Conservation (phyloP, 2,888 invertebrate genomes). For the Agriopis leucophaearia region DNA sequence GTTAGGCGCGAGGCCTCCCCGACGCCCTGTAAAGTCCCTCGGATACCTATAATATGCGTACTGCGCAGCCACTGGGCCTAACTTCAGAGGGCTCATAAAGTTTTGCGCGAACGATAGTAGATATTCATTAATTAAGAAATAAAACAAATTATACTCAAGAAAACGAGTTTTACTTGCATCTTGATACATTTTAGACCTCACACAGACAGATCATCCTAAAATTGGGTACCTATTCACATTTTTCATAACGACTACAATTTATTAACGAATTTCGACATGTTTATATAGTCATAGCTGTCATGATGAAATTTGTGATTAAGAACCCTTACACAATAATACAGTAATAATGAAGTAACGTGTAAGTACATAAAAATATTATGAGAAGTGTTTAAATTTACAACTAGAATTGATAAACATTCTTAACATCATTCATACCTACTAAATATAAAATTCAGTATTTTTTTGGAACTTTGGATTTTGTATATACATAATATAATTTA, state of each 20-base stretch:
- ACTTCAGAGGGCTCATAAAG: no score
- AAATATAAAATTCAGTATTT: background rate
- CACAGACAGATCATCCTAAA: constrained; percentile 44
- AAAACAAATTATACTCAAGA: constrained; percentile 28
- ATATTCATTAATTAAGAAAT: constrained; percentile 27
- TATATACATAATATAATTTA: background rate
- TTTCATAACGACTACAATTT: no score
- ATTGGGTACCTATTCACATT: background rate
- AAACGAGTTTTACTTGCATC: constrained; percentile 48
- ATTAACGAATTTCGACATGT: no score
- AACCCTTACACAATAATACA: background rate
- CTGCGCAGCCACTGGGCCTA: no score
- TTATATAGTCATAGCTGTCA: no score
- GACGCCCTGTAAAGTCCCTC: no score
- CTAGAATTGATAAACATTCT: background rate
- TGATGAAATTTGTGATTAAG: no score
- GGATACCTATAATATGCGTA: no score
- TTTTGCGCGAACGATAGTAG: no score
- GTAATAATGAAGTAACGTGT: background rate
- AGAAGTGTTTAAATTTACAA: constrained; percentile 1
- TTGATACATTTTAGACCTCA: constrained; percentile 45
- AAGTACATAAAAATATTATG: background rate
- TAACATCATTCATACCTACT: no score
- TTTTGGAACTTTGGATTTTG: background rate
- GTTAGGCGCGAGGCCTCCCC: no score